These are phyloP conservation scores for Tribolium madens DNA, from an alignment of 1,140 invertebrate genomes.

Conservation along the genomic window DNA sequence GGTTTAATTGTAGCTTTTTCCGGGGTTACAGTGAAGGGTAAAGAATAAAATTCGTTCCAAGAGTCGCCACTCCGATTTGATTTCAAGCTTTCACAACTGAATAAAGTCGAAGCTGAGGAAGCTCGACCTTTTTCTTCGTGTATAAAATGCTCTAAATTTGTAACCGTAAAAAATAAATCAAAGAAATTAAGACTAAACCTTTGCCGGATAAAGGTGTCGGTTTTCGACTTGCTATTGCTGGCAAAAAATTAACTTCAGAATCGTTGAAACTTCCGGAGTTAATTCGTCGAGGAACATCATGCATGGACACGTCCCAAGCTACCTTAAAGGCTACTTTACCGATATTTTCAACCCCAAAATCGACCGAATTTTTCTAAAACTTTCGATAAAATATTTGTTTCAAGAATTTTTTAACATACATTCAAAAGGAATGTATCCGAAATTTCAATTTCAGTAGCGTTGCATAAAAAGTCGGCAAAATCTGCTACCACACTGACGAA, in stretches of 20 bases:
- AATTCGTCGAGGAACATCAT: neutral
- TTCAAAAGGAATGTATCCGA: constrained; percentile 56
- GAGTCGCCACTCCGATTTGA: constrained; percentile 40
- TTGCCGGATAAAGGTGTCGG: neutral
- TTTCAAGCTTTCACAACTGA: constrained; percentile 36
- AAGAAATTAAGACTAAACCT: neutral
- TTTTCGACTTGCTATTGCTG: neutral
- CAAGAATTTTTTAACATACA: constrained; percentile 46
- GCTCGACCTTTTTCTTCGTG: neutral
- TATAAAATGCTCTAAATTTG: neutral
- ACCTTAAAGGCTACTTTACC: constrained; percentile 49
- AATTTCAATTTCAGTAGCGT: constrained; percentile 47
- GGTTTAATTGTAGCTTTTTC: constrained; percentile 42
- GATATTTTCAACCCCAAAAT: constrained; percentile 52
- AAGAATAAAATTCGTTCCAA: constrained; percentile 38
- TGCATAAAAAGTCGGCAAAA: constrained; percentile 53
- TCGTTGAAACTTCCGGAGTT: neutral
- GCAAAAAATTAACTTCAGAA: neutral
- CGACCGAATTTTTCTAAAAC: constrained; percentile 50
- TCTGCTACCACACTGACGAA: constrained; percentile 51
- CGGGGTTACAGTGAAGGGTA: constrained; percentile 52
- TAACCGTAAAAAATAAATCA: neutral
- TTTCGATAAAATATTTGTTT: neutral
- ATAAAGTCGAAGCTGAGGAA: constrained; percentile 29
- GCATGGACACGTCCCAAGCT: constrained; percentile 43